Conservation (phyloP, 1,140 invertebrate genomes). For the Acromyrmex echinatior region DNA sequence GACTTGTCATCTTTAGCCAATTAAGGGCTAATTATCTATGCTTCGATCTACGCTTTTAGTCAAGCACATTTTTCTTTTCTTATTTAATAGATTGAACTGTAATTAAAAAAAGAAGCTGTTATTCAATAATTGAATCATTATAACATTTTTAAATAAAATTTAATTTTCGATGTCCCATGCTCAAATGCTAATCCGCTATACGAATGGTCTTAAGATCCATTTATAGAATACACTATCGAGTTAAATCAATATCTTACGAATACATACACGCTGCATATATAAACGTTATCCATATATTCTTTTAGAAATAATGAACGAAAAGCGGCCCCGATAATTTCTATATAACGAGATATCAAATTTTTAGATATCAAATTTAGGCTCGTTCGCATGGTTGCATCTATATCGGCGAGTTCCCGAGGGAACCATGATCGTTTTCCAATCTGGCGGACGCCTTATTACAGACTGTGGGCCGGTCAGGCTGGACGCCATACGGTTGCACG, state of each 20-base stretch:
- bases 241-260: conserved; percentile 28
- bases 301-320: conserved; percentile 31
- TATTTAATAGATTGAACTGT: background rate
- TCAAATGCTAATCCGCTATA: conserved; percentile 22
- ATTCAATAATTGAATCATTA: background rate
- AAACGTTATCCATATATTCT: background rate
- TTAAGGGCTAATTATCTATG: background rate
- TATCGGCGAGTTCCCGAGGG: conserved; percentile 40
- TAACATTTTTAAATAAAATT: background rate
- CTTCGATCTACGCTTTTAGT: background rate
- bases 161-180: background rate
- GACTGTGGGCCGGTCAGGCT: conserved; percentile 51
- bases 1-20: background rate
- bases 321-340: conserved; percentile 42
- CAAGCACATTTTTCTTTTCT: background rate
- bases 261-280: no score
- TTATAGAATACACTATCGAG: background rate
- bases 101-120: background rate
- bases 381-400: conserved; percentile 5
- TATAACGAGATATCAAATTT: conserved; percentile 63
- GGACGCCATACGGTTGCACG: conserved; percentile 69
- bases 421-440: conserved; percentile 75
- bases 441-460: conserved; percentile 75
- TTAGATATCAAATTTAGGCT: conserved; percentile 66
- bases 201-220: background rate